phyloP scores from a whole-genome alignment of 2,113 vertebrate species.

The Oreochromis tanganicae region DNA sequence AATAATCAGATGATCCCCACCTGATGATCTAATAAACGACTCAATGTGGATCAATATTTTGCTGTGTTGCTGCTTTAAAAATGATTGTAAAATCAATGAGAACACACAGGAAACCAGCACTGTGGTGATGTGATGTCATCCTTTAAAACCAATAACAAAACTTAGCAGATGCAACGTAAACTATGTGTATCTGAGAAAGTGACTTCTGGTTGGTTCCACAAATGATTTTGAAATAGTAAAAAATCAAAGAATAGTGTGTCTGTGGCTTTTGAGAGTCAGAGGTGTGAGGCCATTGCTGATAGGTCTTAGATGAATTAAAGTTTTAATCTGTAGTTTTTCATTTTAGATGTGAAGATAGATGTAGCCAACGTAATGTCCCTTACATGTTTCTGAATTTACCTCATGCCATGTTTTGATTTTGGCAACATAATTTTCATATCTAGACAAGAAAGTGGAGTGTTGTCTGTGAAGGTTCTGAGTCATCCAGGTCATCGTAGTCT shows the following conservation, averaged over 20 bases:
- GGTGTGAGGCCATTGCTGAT: not conserved
- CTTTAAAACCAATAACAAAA: not conserved
- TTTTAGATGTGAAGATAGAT: not conserved
- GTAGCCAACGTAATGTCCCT: not conserved
- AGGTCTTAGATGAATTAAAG: not conserved
- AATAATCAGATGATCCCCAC: not conserved
- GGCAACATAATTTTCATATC: not conserved
- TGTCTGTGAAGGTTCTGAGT: not conserved
- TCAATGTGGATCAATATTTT: not conserved
- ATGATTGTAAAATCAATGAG: not conserved
- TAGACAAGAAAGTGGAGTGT: not conserved
- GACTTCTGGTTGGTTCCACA: not conserved
- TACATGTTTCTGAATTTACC: not conserved
- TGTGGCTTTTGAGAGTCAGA: not conserved
- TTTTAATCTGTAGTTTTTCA: not conserved
- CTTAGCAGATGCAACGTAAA: not conserved
- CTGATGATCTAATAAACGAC: not conserved
- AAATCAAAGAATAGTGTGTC: not conserved
- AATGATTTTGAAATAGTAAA: not conserved
- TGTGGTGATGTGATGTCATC: not conserved
- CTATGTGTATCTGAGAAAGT: not conserved
- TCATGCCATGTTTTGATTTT: not conserved
- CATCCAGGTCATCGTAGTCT: not conserved
- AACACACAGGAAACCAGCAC: not conserved
- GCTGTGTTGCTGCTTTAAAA: rapidly evolving